These are phyloP conservation scores for Oophaga pumilio DNA, from an alignment of 2,113 vertebrate species.

Conservation along the genomic window DNA sequence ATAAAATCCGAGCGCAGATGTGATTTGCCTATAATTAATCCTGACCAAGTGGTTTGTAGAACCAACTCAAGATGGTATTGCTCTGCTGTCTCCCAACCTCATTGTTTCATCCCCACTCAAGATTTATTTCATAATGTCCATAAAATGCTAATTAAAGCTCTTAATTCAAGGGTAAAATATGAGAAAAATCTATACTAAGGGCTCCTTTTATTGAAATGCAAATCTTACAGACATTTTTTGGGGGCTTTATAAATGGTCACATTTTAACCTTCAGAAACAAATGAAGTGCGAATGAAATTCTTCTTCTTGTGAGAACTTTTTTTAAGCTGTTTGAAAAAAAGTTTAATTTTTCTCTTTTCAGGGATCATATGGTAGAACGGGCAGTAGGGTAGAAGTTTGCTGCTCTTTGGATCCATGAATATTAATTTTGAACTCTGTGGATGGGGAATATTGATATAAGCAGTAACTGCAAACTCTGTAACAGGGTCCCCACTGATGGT, in stretches of 20 bases:
- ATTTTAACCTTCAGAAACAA: constrained; percentile 15
- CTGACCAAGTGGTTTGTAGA: constrained; percentile 34
- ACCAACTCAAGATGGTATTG: constrained; percentile 6
- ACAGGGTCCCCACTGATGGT: too few relatives aligned
- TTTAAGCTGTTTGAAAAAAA: not conserved
- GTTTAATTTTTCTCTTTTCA: not conserved
- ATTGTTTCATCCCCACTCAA: not conserved
- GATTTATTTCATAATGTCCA: constrained; percentile 24
- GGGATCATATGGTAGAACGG: not conserved
- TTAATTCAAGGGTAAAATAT: constrained; percentile 43
- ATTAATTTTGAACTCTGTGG: too few relatives aligned
- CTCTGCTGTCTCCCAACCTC: not conserved
- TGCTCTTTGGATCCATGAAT: too few relatives aligned
- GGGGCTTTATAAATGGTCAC: constrained; percentile 23
- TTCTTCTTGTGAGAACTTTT: not conserved
- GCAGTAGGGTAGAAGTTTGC: too few relatives aligned
- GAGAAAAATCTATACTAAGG: constrained; percentile 30
- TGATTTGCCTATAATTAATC: constrained; percentile 45
- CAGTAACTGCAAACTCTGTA: too few relatives aligned
- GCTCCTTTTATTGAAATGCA: constrained; percentile 45
- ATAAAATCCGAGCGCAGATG: constrained; percentile 14
- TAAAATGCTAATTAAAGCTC: constrained; percentile 52
- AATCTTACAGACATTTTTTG: constrained; percentile 32
- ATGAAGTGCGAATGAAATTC: not conserved
- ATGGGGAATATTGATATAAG: too few relatives aligned